These are phyloP conservation scores for Progne subis DNA, from an alignment of 2,113 vertebrate species.

Conservation along the genomic window DNA sequence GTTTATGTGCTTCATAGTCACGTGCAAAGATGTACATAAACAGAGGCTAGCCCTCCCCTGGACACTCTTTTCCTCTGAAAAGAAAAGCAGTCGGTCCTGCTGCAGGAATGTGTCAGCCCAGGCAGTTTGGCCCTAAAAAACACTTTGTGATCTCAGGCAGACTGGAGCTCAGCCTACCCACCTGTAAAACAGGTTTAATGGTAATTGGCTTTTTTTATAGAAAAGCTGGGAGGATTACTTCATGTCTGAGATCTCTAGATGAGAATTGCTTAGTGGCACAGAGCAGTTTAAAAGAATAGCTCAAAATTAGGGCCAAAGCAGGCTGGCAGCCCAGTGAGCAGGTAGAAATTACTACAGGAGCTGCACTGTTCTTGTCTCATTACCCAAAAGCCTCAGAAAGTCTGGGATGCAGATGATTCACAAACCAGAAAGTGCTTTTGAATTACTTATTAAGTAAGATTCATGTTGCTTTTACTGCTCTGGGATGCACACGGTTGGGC, in stretches of 20 bases:
- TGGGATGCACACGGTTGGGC: not conserved
- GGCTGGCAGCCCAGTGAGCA: not conserved
- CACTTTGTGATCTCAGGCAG: not conserved
- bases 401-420: not conserved
- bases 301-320: not conserved
- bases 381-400: not conserved
- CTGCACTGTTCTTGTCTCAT: not conserved
- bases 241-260: conserved; percentile 2
- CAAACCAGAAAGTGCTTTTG: not conserved
- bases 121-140: not conserved
- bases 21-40: not conserved
- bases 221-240: conserved; percentile 19
- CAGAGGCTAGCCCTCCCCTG: not conserved
- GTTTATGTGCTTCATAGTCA: not conserved
- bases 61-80: not conserved
- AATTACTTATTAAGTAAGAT: conserved; percentile 1
- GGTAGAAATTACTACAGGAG: not conserved
- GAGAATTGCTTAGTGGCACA: not conserved
- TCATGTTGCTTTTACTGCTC: not conserved
- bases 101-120: not conserved
- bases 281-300: not conserved
- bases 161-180: not conserved
- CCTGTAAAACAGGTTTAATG: conserved; percentile 39
- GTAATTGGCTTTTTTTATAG: not conserved
- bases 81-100: rapidly evolving